phyloP scores from a whole-genome alignment of 2,797 vertebrate genomes.

The Sorex maritimensis region DNA sequence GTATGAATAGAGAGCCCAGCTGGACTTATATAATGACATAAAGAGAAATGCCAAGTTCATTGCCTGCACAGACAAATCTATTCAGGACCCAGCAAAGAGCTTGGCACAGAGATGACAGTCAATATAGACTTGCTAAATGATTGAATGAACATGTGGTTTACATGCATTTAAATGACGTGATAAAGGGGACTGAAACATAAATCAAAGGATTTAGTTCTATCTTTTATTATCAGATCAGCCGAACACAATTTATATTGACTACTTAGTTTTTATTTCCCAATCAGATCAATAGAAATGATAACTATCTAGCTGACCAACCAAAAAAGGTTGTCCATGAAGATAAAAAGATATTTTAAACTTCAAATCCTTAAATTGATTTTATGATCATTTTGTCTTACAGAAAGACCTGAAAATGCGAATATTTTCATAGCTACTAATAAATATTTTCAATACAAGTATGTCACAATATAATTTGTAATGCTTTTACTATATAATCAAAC shows the following conservation, averaged over 20 bases:
- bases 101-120: constrained; percentile 13
- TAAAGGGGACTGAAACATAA: constrained; percentile 29
- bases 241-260: constrained; percentile 24
- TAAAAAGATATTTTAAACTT: constrained; percentile 10
- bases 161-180: constrained; percentile 50
- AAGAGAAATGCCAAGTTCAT: constrained; percentile 62
- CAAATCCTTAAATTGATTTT: background rate
- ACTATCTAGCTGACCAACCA: background rate
- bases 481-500: background rate
- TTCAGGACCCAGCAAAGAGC: constrained; percentile 39
- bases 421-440: constrained; percentile 7
- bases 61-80: constrained; percentile 49
- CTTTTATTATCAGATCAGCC: background rate
- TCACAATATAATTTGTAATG: background rate
- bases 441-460: background rate
- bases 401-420: constrained; percentile 42
- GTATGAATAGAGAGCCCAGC: constrained; percentile 74
- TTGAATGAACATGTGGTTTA: constrained; percentile 43
- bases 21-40: constrained; percentile 72
- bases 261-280: background rate
- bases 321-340: constrained; percentile 31
- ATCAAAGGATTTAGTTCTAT: background rate
- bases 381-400: constrained; percentile 26
- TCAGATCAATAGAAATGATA: constrained; percentile 1
- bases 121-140: constrained; percentile 15